Conservation (phyloP, 2,113 vertebrate genomes). For the Barnardius zonarius region DNA sequence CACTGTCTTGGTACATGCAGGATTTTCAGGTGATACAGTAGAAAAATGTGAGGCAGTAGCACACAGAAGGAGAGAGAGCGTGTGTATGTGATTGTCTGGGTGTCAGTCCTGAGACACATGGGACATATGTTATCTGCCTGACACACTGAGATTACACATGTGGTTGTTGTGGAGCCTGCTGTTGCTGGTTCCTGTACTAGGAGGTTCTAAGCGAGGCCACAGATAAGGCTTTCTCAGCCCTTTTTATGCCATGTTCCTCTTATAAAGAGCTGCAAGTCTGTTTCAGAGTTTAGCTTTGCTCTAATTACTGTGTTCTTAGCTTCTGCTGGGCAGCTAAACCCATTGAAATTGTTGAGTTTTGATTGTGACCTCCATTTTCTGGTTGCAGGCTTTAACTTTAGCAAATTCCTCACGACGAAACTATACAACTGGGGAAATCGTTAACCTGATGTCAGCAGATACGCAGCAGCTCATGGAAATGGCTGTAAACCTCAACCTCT, state of each 20-base stretch:
- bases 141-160: background rate
- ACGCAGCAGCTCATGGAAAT: slow-evolving; percentile 68
- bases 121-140: background rate
- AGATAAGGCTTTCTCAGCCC: background rate
- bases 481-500: slow-evolving; percentile 43
- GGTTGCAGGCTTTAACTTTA: slow-evolving; percentile 54
- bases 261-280: background rate
- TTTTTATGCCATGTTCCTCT: background rate
- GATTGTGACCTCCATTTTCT: background rate
- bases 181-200: background rate
- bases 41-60: background rate
- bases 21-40: background rate
- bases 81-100: background rate
- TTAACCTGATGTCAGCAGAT: slow-evolving; percentile 66
- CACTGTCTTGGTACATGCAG: background rate
- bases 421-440: slow-evolving; percentile 55
- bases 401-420: slow-evolving; percentile 46
- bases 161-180: background rate
- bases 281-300: background rate
- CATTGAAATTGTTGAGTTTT: background rate
- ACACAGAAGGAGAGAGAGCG: no score
- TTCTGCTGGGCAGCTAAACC: background rate
- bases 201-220: background rate
- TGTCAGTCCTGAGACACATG: background rate
- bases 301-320: background rate